These are phyloP conservation scores for Crocuta crocuta DNA, from an alignment of 2,113 vertebrate species.

Conservation along the genomic window DNA sequence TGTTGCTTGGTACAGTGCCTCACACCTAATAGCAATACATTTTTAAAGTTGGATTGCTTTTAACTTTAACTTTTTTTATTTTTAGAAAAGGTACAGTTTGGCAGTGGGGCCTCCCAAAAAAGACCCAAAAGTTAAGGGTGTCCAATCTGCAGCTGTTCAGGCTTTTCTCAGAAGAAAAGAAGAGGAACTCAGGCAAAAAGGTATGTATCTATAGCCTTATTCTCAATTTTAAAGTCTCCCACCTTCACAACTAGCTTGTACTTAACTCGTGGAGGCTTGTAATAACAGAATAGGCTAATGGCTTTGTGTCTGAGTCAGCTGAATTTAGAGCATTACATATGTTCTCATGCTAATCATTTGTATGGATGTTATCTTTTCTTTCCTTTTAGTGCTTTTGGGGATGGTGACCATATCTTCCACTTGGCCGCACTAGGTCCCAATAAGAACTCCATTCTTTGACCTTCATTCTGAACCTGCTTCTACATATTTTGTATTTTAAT, in stretches of 20 bases:
- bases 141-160: conserved; percentile 94
- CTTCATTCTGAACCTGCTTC: conserved; percentile 28
- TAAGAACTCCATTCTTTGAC: conserved; percentile 39
- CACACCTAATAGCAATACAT: neutral
- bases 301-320: conserved; percentile 13
- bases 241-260: neutral
- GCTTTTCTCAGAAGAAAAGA: conserved; percentile 93
- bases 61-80: conserved; percentile 48
- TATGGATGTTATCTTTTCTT: neutral
- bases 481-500: neutral
- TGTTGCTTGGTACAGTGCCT: neutral
- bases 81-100: conserved; percentile 96
- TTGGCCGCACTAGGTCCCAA: neutral
- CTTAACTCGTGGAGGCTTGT: conserved; percentile 10
- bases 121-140: conserved; percentile 94
- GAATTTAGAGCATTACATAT: neutral
- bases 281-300: neutral
- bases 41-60: conserved; percentile 18
- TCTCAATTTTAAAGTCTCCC: conserved; percentile 17
- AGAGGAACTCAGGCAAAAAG: conserved; percentile 89
- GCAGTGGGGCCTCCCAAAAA: conserved; percentile 96
- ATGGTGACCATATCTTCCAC: neutral
- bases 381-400: neutral
- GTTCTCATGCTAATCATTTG: neutral
- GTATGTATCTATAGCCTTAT: conserved; percentile 80